A percentile compares a stretch with the other conserved stretches of the same genome.
phyloP scores from a whole-genome alignment of 2,113 vertebrate genomes.

The Sardina pilchardus region DNA sequence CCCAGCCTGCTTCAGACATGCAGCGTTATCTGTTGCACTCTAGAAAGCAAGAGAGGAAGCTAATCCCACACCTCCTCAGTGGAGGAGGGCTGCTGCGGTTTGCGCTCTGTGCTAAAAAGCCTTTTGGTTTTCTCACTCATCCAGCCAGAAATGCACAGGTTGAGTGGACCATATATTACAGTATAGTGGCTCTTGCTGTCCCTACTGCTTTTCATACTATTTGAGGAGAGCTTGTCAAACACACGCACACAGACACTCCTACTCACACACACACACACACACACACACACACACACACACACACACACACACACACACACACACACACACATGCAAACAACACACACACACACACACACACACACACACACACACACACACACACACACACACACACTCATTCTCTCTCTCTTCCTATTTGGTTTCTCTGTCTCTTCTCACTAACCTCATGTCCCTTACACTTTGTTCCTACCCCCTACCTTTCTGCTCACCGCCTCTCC shows the following conservation, averaged over 20 bases:
- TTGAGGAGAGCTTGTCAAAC: no score
- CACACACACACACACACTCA: slow-evolving; percentile 8
- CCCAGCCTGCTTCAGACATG: not conserved
- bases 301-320: slow-evolving; percentile 12
- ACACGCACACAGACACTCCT: not conserved
- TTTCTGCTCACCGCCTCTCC: not conserved
- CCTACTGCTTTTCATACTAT: no score
- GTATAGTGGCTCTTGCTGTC: no score
- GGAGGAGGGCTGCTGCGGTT: not conserved
- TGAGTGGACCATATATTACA: not conserved
- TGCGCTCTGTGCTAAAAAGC: not conserved
- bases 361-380: slow-evolving; percentile 32
- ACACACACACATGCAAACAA: not conserved
- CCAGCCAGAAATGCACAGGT: not conserved
- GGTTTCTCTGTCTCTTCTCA: not conserved
- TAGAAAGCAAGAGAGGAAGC: not conserved
- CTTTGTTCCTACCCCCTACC: no score
- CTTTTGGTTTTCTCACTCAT: not conserved
- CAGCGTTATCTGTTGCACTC: not conserved
- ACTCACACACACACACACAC: not conserved
- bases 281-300: slow-evolving; percentile 32
- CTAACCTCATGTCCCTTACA: no score
- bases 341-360: not conserved
- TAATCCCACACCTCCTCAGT: not conserved
- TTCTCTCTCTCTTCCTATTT: not conserved